Percentiles rank a stretch among this genome's conserved stretches.
phyloP scores from a whole-genome alignment of 2,113 vertebrate species.

The Onychorhynchus coronatus region DNA sequence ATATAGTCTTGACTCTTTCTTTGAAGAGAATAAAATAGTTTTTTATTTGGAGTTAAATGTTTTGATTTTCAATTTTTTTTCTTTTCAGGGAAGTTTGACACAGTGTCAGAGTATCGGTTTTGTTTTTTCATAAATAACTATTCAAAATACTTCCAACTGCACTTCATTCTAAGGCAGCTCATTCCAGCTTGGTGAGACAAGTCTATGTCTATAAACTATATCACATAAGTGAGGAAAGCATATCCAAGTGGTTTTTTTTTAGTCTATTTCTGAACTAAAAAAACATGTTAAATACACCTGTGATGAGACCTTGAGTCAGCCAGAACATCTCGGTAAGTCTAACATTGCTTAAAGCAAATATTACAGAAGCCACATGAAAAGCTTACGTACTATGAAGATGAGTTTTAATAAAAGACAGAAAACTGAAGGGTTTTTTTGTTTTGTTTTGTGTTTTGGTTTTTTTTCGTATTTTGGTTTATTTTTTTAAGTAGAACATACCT shows the following conservation, averaged over 20 bases:
- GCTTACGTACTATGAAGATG: neutral
- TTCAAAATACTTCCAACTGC: neutral
- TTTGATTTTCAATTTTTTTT: neutral
- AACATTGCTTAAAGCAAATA: neutral
- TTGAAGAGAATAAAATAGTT: neutral
- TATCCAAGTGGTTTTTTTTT: fast-evolving
- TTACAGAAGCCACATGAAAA: neutral
- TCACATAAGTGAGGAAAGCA: neutral
- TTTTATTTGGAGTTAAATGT: neutral
- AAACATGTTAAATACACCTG: neutral
- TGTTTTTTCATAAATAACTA: neutral
- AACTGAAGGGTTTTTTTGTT: neutral
- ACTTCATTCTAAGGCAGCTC: neutral
- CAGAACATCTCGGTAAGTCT: neutral
- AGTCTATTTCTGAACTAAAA: neutral
- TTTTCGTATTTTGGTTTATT: too few species aligned
- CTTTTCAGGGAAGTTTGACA: neutral
- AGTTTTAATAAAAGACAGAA: neutral
- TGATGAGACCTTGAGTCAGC: neutral
- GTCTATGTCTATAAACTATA: neutral
- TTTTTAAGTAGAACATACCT: neutral
- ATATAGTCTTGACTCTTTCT: neutral
- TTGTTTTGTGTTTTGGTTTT: too few species aligned
- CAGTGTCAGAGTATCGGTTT: neutral
- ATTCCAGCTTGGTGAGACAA: neutral